These are phyloP conservation scores for Chloromyia formosa DNA, from an alignment of 2,888 invertebrate genomes.

Conservation along the genomic window DNA sequence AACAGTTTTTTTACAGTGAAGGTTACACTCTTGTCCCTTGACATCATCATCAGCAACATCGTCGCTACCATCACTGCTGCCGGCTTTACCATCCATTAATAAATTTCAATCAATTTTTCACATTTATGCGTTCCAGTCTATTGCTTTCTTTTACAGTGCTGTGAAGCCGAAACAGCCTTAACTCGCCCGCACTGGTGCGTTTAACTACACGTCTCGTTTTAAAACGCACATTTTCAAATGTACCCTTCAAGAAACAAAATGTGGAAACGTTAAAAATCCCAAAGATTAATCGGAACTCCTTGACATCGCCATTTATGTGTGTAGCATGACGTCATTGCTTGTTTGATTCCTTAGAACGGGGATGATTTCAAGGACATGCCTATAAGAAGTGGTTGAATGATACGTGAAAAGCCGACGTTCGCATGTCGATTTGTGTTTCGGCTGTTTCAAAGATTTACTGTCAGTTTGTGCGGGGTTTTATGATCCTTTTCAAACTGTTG, in stretches of 20 bases:
- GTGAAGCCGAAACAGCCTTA: too few relatives aligned
- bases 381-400: too few relatives aligned
- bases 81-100: background rate
- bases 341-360: background rate
- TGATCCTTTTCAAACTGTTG: too few relatives aligned
- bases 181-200: too few relatives aligned
- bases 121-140: background rate
- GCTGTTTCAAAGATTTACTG: too few relatives aligned
- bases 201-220: too few relatives aligned
- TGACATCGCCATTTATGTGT: background rate
- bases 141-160: too few relatives aligned
- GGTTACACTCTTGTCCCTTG: background rate
- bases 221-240: background rate
- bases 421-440: too few relatives aligned
- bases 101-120: constrained; percentile 20
- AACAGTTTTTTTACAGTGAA: background rate
- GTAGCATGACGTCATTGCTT: background rate
- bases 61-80: background rate
- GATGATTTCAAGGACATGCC: background rate
- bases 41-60: background rate
- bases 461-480: too few relatives aligned
- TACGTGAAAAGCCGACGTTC: too few relatives aligned
- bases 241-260: background rate
- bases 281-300: constrained; percentile 6
- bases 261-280: background rate